Evolutionary conservation across 2,888 invertebrate genomes (phyloP).

Genomic region (Dolichopus griseipennis): DNA sequence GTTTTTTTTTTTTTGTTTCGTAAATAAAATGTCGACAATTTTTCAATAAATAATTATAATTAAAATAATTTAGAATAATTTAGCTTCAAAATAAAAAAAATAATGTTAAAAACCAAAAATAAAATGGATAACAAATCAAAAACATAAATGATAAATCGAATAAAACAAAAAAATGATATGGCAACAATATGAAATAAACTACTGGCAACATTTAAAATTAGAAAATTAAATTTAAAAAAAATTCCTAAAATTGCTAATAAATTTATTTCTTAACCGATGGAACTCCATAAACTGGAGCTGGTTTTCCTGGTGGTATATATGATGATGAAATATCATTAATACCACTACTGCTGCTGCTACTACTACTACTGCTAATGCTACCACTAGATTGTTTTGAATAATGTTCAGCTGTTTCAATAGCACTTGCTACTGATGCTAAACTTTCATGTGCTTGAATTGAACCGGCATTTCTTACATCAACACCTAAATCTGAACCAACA

Average conservation of each 20-base stretch:
- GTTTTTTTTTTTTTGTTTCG: neutral
- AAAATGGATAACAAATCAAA: neutral
- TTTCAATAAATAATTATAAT: neutral
- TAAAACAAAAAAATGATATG: neutral
- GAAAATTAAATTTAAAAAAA: neutral
- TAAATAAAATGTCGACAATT: neutral
- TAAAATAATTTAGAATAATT: conserved; percentile 1
- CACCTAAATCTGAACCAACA: conserved; percentile 20
- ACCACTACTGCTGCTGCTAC: conserved; percentile 14
- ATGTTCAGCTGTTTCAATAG: conserved; percentile 12
- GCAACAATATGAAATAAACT: neutral
- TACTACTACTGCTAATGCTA: conserved; percentile 11
- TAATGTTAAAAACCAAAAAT: neutral
- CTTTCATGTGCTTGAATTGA: conserved; percentile 22
- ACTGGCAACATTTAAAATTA: neutral
- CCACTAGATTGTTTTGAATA: conserved; percentile 13
- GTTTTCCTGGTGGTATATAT: conserved; percentile 15
- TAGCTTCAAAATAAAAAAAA: neutral
- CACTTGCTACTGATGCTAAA: conserved; percentile 16
- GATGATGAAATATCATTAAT: conserved; percentile 9
- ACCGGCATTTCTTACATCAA: conserved; percentile 16
- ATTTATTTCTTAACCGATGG: conserved; percentile 21
- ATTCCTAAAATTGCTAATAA: conserved; percentile 5
- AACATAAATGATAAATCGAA: neutral
- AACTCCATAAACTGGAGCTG: conserved; percentile 26